A percentile compares a stretch with the other conserved stretches of the same genome.
phyloP scores from a whole-genome alignment of 2,113 vertebrate species.

The Toxotes chatareus region DNA sequence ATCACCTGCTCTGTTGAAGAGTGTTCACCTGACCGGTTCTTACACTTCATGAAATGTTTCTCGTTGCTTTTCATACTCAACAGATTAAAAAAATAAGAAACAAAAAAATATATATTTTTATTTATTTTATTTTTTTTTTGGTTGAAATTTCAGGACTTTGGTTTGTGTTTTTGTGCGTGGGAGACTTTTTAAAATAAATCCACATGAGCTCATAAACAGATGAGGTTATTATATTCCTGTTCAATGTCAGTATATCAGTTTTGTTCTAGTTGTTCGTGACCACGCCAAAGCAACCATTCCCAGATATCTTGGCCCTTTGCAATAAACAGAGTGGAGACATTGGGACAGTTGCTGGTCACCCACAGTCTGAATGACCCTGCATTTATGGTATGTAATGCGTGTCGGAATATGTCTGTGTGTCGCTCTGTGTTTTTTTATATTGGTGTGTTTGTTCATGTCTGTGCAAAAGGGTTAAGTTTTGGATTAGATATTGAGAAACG shows the following conservation, averaged over 20 bases:
- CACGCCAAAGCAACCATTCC: neutral
- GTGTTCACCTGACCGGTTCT: conserved; percentile 5
- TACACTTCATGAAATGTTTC: conserved; percentile 12
- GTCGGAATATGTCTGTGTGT: conserved; percentile 1
- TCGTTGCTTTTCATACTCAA: neutral
- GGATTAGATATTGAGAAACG: neutral
- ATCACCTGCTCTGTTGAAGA: conserved; percentile 15
- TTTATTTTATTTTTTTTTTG: no score
- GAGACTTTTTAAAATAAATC: neutral
- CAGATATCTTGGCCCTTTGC: neutral
- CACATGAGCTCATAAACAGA: conserved; percentile 4
- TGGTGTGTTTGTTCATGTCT: neutral
- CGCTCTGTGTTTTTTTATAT: neutral
- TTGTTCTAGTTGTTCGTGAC: conserved; percentile 15
- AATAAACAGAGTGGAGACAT: conserved; percentile 27
- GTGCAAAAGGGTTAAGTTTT: neutral
- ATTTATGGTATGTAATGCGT: neutral
- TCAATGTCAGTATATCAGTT: conserved; percentile 1
- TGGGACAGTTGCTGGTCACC: conserved; percentile 8
- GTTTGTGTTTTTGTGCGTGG: neutral
- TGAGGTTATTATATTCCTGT: neutral
- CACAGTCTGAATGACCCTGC: neutral
- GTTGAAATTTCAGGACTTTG: neutral
- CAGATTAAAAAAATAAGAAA: neutral
- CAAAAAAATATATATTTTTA: neutral